These are phyloP conservation scores for Drosophila koepferae DNA, from an alignment of 2,888 invertebrate genomes.

Conservation along the genomic window DNA sequence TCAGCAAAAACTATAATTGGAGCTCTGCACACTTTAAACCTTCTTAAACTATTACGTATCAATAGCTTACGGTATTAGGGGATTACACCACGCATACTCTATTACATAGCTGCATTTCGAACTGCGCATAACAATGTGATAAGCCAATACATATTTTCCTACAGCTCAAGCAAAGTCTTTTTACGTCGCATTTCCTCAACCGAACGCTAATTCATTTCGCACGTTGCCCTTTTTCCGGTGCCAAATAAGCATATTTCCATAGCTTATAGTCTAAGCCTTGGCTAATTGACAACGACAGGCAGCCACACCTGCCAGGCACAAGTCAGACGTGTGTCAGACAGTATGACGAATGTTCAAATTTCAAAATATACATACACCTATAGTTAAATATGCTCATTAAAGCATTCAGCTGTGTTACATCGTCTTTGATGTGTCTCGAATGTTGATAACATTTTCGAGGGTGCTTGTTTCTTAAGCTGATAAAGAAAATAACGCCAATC, in stretches of 20 bases:
- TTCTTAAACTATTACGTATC: background rate
- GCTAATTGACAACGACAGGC: slow-evolving; percentile 39
- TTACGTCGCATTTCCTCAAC: slow-evolving; percentile 41
- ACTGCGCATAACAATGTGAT: slow-evolving; percentile 17
- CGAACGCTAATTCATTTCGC: slow-evolving; percentile 47
- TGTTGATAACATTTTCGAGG: slow-evolving; percentile 46
- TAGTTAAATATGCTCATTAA: background rate
- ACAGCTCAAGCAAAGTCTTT: slow-evolving; percentile 21
- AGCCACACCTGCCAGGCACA: slow-evolving; percentile 34
- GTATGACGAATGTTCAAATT: slow-evolving; percentile 44
- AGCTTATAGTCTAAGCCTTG: slow-evolving; percentile 32
- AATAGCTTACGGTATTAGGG: background rate
- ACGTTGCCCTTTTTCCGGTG: slow-evolving; percentile 45
- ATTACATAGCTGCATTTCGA: slow-evolving; percentile 3
- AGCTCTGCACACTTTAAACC: background rate
- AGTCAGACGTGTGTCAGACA: slow-evolving; percentile 32
- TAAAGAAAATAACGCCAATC: slow-evolving; percentile 24
- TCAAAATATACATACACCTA: background rate
- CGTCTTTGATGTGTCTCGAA: background rate
- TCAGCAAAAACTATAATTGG: background rate
- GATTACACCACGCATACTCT: slow-evolving; percentile 14
- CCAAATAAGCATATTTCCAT: slow-evolving; percentile 34
- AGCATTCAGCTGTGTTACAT: slow-evolving; percentile 30
- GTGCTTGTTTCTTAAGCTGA: slow-evolving; percentile 5
- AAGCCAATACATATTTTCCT: slow-evolving; percentile 25